phyloP scores from a whole-genome alignment of 2,113 vertebrate genomes.

The Pelodiscus sinensis region DNA sequence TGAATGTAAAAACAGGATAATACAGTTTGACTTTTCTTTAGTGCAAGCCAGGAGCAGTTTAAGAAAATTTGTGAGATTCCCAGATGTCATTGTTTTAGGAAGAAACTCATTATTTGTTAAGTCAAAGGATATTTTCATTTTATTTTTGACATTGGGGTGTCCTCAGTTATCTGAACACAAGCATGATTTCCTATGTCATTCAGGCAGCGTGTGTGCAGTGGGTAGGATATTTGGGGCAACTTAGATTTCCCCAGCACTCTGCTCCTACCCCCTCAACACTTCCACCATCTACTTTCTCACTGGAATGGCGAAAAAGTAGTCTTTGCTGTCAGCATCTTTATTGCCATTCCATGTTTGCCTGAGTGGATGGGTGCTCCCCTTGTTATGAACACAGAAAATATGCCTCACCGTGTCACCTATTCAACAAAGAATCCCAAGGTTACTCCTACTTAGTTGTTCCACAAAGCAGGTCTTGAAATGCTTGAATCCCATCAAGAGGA shows the following conservation, averaged over 20 bases:
- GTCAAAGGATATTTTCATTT: constrained; percentile 29
- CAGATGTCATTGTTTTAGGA: constrained; percentile 45
- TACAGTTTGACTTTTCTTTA: constrained; percentile 27
- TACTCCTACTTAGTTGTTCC: constrained; percentile 22
- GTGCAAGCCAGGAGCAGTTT: constrained; percentile 13
- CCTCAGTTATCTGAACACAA: neutral
- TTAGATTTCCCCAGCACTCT: neutral
- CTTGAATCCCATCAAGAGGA: neutral
- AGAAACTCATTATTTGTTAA: constrained; percentile 41
- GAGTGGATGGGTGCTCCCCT: neutral
- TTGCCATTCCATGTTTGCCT: neutral
- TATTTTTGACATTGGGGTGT: constrained; percentile 13
- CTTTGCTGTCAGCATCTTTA: neutral
- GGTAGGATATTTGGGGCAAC: neutral
- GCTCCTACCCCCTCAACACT: neutral
- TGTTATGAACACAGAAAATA: neutral
- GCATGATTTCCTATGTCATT: constrained; percentile 1
- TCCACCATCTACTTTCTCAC: constrained; percentile 2
- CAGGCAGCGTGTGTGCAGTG: neutral
- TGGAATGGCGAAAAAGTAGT: neutral
- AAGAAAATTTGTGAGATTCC: constrained; percentile 38
- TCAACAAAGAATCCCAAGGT: neutral
- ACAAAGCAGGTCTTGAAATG: constrained; percentile 13
- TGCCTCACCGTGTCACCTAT: constrained; percentile 22
- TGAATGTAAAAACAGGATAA: neutral